These are phyloP conservation scores for Sinocyclocheilus anophthalmus DNA, from an alignment of 2,113 vertebrate species.

Conservation along the genomic window DNA sequence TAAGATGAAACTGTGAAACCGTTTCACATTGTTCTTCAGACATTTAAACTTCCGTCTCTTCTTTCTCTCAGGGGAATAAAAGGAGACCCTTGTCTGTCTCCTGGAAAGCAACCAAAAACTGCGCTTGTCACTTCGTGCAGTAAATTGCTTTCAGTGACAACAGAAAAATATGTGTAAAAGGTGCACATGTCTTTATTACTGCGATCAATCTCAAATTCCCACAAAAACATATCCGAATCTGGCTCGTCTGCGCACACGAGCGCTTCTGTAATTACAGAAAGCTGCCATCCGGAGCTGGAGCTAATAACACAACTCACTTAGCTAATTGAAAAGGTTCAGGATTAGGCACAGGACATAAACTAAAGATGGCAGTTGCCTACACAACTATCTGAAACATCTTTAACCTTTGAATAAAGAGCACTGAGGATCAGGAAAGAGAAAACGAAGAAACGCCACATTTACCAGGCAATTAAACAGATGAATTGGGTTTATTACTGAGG, in stretches of 20 bases:
- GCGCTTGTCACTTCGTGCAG: neutral
- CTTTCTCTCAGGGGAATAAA: too few species aligned
- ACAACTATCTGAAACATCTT: constrained; percentile 56
- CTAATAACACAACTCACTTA: constrained; percentile 32
- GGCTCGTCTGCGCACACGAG: neutral
- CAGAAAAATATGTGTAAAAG: neutral
- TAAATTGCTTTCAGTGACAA: neutral
- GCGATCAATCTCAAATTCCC: neutral
- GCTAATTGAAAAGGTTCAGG: constrained; percentile 8
- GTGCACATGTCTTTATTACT: neutral
- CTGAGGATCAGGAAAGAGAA: neutral
- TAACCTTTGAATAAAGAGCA: neutral
- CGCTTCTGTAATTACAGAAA: constrained; percentile 11
- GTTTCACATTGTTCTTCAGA: too few species aligned
- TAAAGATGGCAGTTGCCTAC: neutral
- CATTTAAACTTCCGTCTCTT: too few species aligned
- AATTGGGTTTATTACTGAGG: constrained; percentile 10
- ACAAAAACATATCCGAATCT: neutral
- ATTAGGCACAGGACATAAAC: neutral
- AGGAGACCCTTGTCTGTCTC: too few species aligned
- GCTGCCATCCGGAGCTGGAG: neutral
- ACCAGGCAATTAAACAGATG: constrained; percentile 22
- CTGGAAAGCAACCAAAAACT: too few species aligned
- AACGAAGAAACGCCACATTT: neutral
- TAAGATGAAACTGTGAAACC: too few species aligned